Base-by-base conservation (phyloP, 1,140 invertebrate species). In the Cherax destructor region DNA sequence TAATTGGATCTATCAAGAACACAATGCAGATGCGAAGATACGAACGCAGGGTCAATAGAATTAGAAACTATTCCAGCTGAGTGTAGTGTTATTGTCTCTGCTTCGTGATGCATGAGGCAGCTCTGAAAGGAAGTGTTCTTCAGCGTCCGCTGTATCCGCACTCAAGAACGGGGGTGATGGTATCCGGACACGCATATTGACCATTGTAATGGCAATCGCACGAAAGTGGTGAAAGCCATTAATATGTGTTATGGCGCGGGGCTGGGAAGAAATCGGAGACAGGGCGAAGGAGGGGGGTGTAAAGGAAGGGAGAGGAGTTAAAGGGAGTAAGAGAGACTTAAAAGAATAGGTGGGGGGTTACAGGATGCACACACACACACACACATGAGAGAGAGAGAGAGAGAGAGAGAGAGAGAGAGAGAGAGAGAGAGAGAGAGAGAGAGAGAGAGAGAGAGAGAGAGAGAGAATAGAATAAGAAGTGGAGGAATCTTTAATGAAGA, bases 1-100 rank as follows among this genome's bases (percentile, higher is more conserved):
- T 83, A 83, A 83, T 83, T 61, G 80, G 52, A 83, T 61, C 80
- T 83, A 83, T 59, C 30, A 83, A 59, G 30, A 61, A 30, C 52
- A 83, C 80, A 83, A 83, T 83, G 80, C 59, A 59, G 80, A 83
- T 83, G 56, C 52, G 47, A 30, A 83, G 80, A 83, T 83, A 83
- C 59, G 6, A 69, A 21, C 80, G n/a, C 21, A 9, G 30, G n/a
- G 80, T 24, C 80, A 83, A 83, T 61, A 50, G 80, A 83, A 30
- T 83, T 49, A 61, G 41, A 49, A 83, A 61, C 49, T 56, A 61
- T 41, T 61, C 1, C 21, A 18, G 13, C 65, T 18, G 13, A 69
- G 18, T 5, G 65, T 21, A 69, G 65, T 69, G 65, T 69, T 18
- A 69, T 69, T 69, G 65, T 69, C 21, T 69, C 65, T 69, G 65